Percentiles rank a stretch among this genome's conserved stretches.
Evolutionary conservation across 2,797 vertebrate species (phyloP).

Genomic region (Tenualosa thibaudeaui): DNA sequence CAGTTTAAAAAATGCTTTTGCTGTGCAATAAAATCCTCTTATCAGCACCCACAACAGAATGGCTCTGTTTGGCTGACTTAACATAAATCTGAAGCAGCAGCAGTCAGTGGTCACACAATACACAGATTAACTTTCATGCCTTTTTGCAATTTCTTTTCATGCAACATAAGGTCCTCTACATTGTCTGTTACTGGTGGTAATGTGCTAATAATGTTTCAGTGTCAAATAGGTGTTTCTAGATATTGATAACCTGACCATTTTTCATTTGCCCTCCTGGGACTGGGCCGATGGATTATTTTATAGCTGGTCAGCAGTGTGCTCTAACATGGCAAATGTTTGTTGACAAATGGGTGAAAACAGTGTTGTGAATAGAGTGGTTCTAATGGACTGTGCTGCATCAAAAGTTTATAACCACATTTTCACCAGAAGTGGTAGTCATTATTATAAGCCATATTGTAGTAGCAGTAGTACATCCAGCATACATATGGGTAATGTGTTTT

Average conservation of each 20-base stretch:
- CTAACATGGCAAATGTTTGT: background rate
- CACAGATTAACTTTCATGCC: background rate
- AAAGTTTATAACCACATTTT: background rate
- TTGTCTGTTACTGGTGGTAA: background rate
- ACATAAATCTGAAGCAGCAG: background rate
- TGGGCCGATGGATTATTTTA: background rate
- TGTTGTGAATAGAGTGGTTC: background rate
- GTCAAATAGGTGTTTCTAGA: background rate
- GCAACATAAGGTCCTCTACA: background rate
- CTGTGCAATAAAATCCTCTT: background rate
- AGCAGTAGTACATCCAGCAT: background rate
- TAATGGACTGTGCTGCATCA: background rate
- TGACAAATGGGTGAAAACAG: background rate
- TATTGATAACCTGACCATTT: background rate
- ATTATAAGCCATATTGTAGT: background rate
- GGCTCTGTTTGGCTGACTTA: background rate
- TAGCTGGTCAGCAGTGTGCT: background rate
- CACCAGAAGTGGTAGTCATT: background rate
- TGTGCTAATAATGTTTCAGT: too few relatives aligned
- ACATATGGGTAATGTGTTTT: background rate
- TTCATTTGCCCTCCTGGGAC: background rate
- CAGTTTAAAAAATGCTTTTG: background rate
- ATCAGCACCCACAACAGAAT: constrained; percentile 16
- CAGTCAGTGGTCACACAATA: constrained; percentile 1
- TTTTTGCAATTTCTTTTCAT: background rate